phyloP scores from a whole-genome alignment of 2,113 vertebrate genomes.

The Hydrochoerus hydrochaeris region DNA sequence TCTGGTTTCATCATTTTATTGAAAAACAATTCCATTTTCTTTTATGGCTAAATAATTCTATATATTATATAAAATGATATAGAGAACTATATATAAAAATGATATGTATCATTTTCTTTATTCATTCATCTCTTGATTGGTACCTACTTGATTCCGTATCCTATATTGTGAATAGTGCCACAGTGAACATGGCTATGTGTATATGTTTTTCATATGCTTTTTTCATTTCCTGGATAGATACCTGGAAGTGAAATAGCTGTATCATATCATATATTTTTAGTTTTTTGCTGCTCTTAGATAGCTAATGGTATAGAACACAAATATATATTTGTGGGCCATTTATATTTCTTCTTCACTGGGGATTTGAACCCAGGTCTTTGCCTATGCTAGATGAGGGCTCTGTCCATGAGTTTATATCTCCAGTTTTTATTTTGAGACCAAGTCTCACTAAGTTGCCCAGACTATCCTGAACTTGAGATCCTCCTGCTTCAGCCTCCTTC shows the following conservation, averaged over 20 bases:
- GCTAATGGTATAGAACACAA: neutral
- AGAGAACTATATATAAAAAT: neutral
- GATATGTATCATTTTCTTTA: neutral
- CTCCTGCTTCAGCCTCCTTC: neutral
- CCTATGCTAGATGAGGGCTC: neutral
- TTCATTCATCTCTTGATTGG: neutral
- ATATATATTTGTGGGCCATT: neutral
- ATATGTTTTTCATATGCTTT: neutral
- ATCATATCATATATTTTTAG: neutral
- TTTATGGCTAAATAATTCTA: neutral
- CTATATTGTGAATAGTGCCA: neutral
- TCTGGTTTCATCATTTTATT: neutral
- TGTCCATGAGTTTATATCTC: neutral
- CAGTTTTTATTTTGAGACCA: neutral
- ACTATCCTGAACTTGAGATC: neutral
- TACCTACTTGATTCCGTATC: neutral
- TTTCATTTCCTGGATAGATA: neutral
- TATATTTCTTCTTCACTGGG: neutral
- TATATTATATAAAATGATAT: neutral
- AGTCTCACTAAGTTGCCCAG: neutral
- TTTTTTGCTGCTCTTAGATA: neutral
- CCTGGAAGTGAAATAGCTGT: neutral
- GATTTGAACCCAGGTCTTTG: neutral
- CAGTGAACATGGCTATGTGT: neutral
- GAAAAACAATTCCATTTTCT: neutral